These are phyloP conservation scores for Epizoanthus stellaris DNA, from an alignment of 92 coral and sea anemone species.

Conservation along the genomic window DNA sequence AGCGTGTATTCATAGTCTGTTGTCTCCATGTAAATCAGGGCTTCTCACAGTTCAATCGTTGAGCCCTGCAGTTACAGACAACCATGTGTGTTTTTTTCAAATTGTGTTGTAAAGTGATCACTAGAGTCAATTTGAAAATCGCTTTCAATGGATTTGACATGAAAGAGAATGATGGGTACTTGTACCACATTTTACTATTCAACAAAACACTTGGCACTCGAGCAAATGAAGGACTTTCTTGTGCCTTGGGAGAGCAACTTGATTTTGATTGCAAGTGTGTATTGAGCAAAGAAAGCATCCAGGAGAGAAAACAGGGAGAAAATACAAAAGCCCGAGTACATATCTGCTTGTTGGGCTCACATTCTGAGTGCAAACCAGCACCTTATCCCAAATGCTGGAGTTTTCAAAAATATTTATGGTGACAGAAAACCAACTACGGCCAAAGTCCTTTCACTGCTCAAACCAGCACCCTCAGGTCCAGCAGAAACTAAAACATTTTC, in stretches of 20 bases:
- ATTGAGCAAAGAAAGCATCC: slow-evolving; percentile 3
- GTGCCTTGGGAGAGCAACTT: too few relatives aligned
- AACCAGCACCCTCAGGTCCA: neutral
- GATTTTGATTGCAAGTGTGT: neutral
- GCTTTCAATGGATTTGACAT: too few relatives aligned
- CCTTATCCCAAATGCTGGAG: neutral
- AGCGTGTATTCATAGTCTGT: too few relatives aligned
- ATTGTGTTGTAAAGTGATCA: too few relatives aligned
- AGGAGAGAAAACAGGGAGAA: slow-evolving; percentile 6
- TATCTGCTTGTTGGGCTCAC: neutral
- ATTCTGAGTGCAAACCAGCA: neutral
- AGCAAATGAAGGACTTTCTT: neutral
- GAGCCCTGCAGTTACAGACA: too few relatives aligned
- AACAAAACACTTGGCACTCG: neutral
- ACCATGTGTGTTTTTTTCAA: too few relatives aligned
- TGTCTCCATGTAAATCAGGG: too few relatives aligned
- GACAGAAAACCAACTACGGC: neutral
- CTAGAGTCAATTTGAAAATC: too few relatives aligned
- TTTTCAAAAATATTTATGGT: neutral
- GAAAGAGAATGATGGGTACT: too few relatives aligned
- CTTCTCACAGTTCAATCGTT: too few relatives aligned
- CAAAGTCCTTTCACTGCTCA: neutral
- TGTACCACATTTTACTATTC: too few relatives aligned
- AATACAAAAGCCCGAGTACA: slow-evolving; percentile 12
- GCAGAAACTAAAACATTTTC: neutral